Evolutionary conservation across 2,888 invertebrate genomes (phyloP).

Genomic region (Callyntrura sp.): DNA sequence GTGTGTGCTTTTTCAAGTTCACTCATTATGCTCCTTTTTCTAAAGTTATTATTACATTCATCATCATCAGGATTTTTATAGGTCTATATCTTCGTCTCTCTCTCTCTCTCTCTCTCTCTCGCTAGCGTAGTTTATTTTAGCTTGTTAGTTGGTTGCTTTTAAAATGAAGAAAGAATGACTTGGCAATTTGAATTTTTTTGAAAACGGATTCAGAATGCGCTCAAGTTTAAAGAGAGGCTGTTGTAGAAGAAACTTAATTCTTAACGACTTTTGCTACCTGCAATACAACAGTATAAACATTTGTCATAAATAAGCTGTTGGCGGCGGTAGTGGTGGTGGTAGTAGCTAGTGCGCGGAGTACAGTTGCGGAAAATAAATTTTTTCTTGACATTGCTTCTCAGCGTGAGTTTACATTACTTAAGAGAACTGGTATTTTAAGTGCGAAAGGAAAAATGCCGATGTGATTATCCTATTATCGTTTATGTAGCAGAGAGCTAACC

Average conservation of each 20-base stretch:
- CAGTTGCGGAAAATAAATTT: slow-evolving; percentile 72
- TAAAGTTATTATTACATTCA: slow-evolving; percentile 38
- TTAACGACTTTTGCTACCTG: not conserved
- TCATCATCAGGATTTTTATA: slow-evolving; percentile 24
- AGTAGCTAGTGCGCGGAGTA: slow-evolving; percentile 46
- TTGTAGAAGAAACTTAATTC: not conserved
- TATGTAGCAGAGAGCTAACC: not conserved
- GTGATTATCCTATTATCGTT: not conserved
- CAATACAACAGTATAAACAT: slow-evolving; percentile 1
- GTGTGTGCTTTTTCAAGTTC: slow-evolving; percentile 42
- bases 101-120: too few relatives aligned
- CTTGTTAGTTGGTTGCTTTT: slow-evolving; percentile 59
- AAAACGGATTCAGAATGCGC: slow-evolving; percentile 37
- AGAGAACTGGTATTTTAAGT: slow-evolving; percentile 24
- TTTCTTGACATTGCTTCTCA: slow-evolving; percentile 46
- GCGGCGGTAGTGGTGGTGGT: not conserved
- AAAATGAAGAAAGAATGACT: slow-evolving; percentile 64
- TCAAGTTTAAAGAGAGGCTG: not conserved
- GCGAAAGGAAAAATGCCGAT: slow-evolving; percentile 13
- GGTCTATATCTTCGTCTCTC: slow-evolving; percentile 16
- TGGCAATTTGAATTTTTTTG: slow-evolving; percentile 67
- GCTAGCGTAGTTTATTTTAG: slow-evolving; percentile 37
- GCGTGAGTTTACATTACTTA: slow-evolving; percentile 16
- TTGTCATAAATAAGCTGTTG: slow-evolving; percentile 40
- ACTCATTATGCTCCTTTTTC: slow-evolving; percentile 62